Conservation (phyloP, 2,888 invertebrate genomes). For the Chironomus tentans region DNA sequence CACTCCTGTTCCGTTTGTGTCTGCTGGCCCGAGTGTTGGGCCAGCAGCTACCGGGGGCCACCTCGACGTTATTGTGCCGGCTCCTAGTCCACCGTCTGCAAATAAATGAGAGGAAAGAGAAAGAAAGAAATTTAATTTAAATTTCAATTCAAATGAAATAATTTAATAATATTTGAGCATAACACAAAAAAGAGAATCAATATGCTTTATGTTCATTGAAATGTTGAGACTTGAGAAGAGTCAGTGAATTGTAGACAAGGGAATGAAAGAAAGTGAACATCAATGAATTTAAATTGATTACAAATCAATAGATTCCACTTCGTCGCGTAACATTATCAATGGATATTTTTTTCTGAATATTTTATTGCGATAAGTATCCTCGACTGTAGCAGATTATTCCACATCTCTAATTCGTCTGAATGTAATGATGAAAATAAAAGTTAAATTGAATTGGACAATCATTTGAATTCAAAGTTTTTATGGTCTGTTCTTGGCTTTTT, state of each 20-base stretch:
- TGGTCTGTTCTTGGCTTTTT: no score
- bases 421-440: no score
- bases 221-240: not conserved
- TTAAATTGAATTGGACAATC: no score
- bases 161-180: conserved; percentile 1
- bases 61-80: conserved; percentile 77
- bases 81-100: conserved; percentile 27
- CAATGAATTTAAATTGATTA: conserved; percentile 25
- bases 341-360: no score
- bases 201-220: not conserved
- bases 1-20: conserved; percentile 86
- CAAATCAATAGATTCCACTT: conserved; percentile 19
- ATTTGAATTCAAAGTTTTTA: no score
- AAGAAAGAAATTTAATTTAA: not conserved
- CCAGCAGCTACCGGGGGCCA: conserved; percentile 79
- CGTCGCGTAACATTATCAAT: not conserved
- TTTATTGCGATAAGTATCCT: no score
- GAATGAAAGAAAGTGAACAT: not conserved
- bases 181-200: not conserved
- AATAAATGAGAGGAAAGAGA: conserved; percentile 12
- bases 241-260: not conserved
- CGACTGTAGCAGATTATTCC: no score
- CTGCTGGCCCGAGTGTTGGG: conserved; percentile 58
- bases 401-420: no score
- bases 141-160: not conserved